Evolutionary conservation across 2,797 vertebrate species (phyloP).

Genomic region (Paratrypauchen microcephalus): DNA sequence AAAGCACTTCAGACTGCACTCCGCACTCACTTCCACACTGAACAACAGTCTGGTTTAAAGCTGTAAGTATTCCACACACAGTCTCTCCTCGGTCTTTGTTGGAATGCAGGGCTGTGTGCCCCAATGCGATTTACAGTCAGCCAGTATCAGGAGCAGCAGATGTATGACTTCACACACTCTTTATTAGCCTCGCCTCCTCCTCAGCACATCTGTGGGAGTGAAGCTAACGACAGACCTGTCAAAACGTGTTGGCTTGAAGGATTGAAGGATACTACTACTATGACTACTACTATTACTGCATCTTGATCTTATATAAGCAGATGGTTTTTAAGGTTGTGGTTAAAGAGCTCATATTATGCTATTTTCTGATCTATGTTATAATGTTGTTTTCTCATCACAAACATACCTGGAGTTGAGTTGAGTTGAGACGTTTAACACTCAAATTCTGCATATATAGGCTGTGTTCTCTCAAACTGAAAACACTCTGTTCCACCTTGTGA

Average conservation of each 20-base stretch:
- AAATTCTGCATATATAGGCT: too few species aligned
- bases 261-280: neutral
- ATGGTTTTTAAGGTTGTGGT: neutral
- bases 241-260: neutral
- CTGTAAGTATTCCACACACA: neutral
- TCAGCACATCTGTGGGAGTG: neutral
- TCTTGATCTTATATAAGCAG: neutral
- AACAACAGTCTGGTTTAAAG: neutral
- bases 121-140: slow-evolving; percentile 1
- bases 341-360: too few species aligned
- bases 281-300: neutral
- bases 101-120: neutral
- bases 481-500: too few species aligned
- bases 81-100: neutral
- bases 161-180: slow-evolving; percentile 1
- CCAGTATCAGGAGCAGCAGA: slow-evolving; percentile 4
- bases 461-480: too few species aligned
- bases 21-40: neutral
- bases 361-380: too few species aligned
- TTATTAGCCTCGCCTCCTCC: slow-evolving; percentile 1
- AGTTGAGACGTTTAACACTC: too few species aligned
- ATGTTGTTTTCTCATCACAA: too few species aligned
- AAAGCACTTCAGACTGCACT: too few species aligned
- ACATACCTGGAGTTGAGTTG: too few species aligned
- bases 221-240: slow-evolving; percentile 2